Evolutionary conservation across 2,888 invertebrate genomes (phyloP), one percentile per base, ranked within the genome.

Genomic region (Noctua pronuba): DNA sequence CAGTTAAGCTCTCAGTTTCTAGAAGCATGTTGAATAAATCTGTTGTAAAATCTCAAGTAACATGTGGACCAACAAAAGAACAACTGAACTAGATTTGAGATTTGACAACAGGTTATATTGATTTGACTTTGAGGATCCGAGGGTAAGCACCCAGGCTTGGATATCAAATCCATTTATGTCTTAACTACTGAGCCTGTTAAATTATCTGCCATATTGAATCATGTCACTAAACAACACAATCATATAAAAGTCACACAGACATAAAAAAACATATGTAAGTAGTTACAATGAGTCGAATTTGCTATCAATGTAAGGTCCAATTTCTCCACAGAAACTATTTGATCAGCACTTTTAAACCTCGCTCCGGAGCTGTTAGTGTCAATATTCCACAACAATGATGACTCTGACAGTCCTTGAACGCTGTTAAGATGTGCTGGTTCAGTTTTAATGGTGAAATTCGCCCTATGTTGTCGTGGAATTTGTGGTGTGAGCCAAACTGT

Each of bases 181-280:
- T 46, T 82, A n/a, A 13, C 44, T 46, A 52, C 44, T 21, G 6
- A 80, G 77, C 46, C 82, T 41, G 66, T 62, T 21, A n/a, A 76
- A 58, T 49, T 21, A 66, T 1, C 3, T 55, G 38, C 55, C 21
- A 58, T 35, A 58, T 8, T 65, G 55, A 81, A 75, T 68, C 83
- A 67, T 67, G 58, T 83, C 71, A 83, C 67, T 67, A 67, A 81
- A 71, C 46, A 46, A 21, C 46, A 65, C 55, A 28, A 41, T n/a
- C 28, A 68, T 7, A 74, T 3, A 52, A 72, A 21, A 35, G 24
- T 24, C 35, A 62, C 44, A 41, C 60, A 55, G 13, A 21, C 13
- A 58, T 10, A n/a, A 73, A 11, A 35, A 44, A 44, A 0, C 35
- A 68, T 64, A 21, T 71, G 71, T 78, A 0, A 60, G 60, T 38